Percentiles rank a stretch among this genome's conserved stretches.
These are phyloP conservation scores for Pheosia tremula DNA, from an alignment of 2,888 invertebrate species.

Conservation along the genomic window DNA sequence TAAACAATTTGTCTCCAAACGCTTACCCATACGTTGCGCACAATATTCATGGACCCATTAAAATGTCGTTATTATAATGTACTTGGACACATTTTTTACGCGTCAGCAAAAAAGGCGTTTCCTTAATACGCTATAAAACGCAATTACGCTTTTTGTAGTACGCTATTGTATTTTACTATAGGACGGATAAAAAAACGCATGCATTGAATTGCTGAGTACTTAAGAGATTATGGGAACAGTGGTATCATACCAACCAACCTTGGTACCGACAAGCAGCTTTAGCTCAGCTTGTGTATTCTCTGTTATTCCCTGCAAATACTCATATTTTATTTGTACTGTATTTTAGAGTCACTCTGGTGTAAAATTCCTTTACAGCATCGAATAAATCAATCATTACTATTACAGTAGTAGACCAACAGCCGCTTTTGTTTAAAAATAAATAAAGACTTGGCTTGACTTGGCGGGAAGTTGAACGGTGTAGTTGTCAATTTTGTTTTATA, in stretches of 20 bases:
- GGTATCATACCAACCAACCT: background rate
- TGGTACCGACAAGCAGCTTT: background rate
- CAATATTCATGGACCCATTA: constrained; percentile 52
- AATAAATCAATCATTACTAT: too few species aligned
- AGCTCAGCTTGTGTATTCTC: background rate
- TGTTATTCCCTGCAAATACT: too few species aligned
- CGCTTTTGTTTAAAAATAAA: too few species aligned
- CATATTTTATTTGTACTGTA: too few species aligned
- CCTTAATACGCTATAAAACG: constrained; percentile 45
- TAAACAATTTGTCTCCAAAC: constrained; percentile 9
- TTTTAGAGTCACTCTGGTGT: too few species aligned
- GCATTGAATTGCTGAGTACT: constrained; percentile 3
- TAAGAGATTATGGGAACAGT: background rate
- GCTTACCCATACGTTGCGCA: constrained; percentile 44
- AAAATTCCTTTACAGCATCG: too few species aligned
- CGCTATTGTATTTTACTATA: constrained; percentile 31
- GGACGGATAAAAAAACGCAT: constrained; percentile 25
- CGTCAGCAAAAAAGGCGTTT: constrained; percentile 46
- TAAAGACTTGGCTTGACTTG: too few species aligned
- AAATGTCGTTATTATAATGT: constrained; percentile 57
- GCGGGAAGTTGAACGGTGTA: too few species aligned
- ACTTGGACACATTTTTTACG: constrained; percentile 44
- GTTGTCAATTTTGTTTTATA: too few species aligned
- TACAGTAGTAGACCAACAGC: too few species aligned
- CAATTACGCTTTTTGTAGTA: constrained; percentile 40